These are phyloP conservation scores for Mus minutoides DNA, from an alignment of 2,797 vertebrate species.

Conservation along the genomic window DNA sequence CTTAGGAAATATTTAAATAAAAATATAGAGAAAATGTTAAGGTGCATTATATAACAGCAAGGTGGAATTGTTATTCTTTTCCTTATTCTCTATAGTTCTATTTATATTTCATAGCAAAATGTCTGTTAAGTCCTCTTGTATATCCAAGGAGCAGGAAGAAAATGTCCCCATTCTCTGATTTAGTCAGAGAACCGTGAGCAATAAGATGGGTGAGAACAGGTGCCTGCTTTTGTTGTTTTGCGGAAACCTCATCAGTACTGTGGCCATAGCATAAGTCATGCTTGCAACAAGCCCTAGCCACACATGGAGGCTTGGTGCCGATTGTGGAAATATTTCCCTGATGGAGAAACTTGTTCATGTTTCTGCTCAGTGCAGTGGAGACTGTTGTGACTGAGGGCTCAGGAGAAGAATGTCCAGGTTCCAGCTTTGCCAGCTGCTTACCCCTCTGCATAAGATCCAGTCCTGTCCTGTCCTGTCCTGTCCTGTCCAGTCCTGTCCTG, in stretches of 20 bases:
- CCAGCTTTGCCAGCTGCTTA: neutral
- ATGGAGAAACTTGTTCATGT: neutral
- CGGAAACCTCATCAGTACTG: neutral
- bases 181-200: slow-evolving; percentile 26
- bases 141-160: neutral
- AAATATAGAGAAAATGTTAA: slow-evolving; percentile 20
- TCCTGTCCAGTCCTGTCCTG: neutral
- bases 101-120: slow-evolving; percentile 17
- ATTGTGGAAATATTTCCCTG: neutral
- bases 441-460: neutral
- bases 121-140: neutral
- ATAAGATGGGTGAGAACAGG: neutral
- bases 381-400: neutral
- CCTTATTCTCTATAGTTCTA: slow-evolving; percentile 31
- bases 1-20: neutral
- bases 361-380: neutral
- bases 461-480: neutral
- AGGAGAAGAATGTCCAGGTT: neutral
- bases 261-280: neutral
- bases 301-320: neutral
- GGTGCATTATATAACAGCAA: neutral
- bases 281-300: neutral
- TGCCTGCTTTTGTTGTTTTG: neutral
- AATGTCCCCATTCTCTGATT: neutral
- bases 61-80: neutral